Percentiles rank a stretch among this genome's conserved stretches.
phyloP scores from a whole-genome alignment of 1,140 invertebrate species.

The Anoplophora glabripennis region DNA sequence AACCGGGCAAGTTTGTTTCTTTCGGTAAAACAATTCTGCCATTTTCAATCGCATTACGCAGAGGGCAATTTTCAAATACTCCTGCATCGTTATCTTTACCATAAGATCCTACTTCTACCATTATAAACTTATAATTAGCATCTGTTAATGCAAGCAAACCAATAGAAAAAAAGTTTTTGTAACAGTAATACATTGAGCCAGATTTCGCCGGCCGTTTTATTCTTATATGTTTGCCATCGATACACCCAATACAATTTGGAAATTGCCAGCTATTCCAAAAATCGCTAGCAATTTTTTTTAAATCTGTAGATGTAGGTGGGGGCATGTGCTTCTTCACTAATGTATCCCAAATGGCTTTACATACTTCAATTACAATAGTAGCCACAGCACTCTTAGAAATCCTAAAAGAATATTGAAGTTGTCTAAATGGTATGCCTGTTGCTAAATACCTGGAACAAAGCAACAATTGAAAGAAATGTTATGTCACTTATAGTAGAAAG shows the following conservation, averaged over 20 bases:
- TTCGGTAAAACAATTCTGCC: not conserved
- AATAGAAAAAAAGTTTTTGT: conserved; percentile 1
- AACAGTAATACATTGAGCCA: not conserved
- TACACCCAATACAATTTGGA: not conserved
- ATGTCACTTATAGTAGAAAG: too few species aligned
- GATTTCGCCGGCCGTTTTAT: not conserved
- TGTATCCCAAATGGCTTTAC: not conserved
- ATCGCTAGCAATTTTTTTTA: not conserved
- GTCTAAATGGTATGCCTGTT: not conserved
- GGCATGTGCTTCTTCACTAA: not conserved
- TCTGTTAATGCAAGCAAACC: not conserved
- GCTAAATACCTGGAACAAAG: not conserved
- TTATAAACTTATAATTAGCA: not conserved
- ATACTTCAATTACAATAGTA: not conserved
- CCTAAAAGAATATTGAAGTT: not conserved
- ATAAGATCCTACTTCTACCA: not conserved
- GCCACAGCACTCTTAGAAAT: not conserved
- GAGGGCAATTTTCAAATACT: not conserved
- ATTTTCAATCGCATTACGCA: not conserved
- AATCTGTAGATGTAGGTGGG: not conserved
- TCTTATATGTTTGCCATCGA: not conserved
- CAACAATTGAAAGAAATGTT: too few species aligned
- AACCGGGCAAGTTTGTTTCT: not conserved
- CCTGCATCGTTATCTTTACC: not conserved
- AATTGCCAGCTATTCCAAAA: not conserved